Evolutionary conservation across 2,797 vertebrate genomes (phyloP).

Genomic region (Enteromius argenteus): DNA sequence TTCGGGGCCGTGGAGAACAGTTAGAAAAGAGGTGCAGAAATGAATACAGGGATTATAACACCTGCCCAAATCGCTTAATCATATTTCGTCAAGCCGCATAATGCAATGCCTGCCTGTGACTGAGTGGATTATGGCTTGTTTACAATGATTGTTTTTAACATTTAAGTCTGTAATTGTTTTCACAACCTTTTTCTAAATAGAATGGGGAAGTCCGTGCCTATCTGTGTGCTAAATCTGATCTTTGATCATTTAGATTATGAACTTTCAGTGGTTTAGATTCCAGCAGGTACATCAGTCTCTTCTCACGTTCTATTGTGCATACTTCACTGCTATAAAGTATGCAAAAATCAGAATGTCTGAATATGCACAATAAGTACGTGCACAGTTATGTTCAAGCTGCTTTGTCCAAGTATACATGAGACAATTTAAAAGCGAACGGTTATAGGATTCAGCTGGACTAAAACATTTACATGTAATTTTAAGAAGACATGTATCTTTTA

Average conservation of each 20-base stretch:
- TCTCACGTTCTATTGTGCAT: background rate
- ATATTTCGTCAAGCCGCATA: constrained; percentile 34
- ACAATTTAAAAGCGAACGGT: background rate
- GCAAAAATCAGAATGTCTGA: background rate
- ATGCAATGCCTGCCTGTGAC: constrained; percentile 12
- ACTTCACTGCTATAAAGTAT: background rate
- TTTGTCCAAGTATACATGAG: background rate
- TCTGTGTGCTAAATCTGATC: background rate
- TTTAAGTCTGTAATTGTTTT: background rate
- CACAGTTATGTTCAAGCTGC: background rate
- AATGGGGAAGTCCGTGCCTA: background rate
- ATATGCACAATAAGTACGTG: background rate
- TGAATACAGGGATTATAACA: constrained; percentile 25
- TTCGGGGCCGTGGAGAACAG: background rate
- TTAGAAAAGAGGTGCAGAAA: constrained; percentile 1
- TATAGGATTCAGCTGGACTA: background rate
- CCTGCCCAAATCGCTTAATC: constrained; percentile 41
- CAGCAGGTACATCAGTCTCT: background rate
- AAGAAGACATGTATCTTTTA: background rate
- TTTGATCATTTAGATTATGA: background rate
- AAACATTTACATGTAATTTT: background rate
- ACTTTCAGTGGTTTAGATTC: constrained; percentile 10
- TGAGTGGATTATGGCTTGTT: constrained; percentile 15
- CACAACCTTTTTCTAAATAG: background rate
- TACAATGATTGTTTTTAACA: background rate